Percentiles rank a stretch among this genome's conserved stretches.
These are phyloP conservation scores for Channallabes apus DNA, from an alignment of 2,797 vertebrate genomes.

Conservation along the genomic window DNA sequence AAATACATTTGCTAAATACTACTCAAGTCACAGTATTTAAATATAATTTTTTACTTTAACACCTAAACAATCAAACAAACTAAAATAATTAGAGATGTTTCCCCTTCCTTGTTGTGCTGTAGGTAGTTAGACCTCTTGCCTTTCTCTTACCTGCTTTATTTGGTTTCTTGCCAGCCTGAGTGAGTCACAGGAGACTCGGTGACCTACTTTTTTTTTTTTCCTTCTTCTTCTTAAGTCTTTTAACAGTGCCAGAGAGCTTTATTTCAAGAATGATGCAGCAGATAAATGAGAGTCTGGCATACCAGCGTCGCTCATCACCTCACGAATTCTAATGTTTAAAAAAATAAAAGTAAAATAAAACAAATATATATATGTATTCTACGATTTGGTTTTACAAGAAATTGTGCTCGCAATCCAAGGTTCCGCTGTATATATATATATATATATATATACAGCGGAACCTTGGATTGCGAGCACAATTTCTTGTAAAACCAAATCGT, in stretches of 20 bases:
- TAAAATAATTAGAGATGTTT: background rate
- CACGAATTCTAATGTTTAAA: background rate
- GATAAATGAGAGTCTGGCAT: background rate
- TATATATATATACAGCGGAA: too few relatives aligned
- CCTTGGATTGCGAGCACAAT: too few relatives aligned
- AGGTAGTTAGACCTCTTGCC: constrained; percentile 46
- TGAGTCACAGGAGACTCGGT: constrained; percentile 61
- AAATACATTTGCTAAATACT: background rate
- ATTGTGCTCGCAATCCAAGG: too few relatives aligned
- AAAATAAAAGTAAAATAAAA: background rate
- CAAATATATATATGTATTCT: too few relatives aligned
- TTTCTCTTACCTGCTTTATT: constrained; percentile 71
- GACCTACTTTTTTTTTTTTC: constrained; percentile 13
- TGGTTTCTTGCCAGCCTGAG: constrained; percentile 73
- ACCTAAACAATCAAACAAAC: background rate
- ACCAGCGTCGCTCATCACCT: background rate
- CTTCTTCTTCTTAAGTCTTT: background rate
- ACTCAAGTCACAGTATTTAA: background rate
- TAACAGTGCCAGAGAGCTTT: background rate
- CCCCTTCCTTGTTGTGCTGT: background rate
- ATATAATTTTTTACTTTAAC: background rate
- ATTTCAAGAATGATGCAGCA: background rate
- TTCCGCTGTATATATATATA: too few relatives aligned
- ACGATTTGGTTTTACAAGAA: too few relatives aligned
- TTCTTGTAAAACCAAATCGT: too few relatives aligned